Conservation (phyloP, 1,140 invertebrate species). For the Drosophila arizonae region DNA sequence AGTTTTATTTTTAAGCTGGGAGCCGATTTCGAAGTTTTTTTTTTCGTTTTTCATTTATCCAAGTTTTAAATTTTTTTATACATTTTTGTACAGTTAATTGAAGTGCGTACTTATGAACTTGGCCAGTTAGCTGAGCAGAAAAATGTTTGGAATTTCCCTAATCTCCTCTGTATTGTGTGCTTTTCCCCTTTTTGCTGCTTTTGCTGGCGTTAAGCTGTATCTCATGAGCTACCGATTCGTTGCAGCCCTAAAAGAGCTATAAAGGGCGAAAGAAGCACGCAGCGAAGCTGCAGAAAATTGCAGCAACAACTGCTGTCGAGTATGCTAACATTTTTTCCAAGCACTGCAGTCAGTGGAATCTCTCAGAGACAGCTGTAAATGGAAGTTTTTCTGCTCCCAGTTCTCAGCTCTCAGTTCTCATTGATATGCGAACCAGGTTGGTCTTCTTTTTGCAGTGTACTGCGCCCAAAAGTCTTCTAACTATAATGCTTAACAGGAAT, state of each 20-base stretch:
- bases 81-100: slow-evolving; percentile 40
- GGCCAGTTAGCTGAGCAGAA: slow-evolving; percentile 21
- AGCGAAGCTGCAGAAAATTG: not conserved
- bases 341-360: not conserved
- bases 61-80: not conserved
- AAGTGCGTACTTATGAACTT: slow-evolving; percentile 47
- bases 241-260: slow-evolving; percentile 23
- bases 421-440: slow-evolving; percentile 34
- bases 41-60: not conserved
- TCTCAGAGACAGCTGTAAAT: slow-evolving; percentile 20
- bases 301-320: slow-evolving; percentile 21
- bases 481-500: slow-evolving; percentile 19
- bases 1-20: slow-evolving; percentile 50
- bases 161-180: not conserved
- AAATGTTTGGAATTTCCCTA: slow-evolving; percentile 17
- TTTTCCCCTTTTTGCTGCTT: not conserved
- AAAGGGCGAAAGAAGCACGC: not conserved
- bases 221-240: slow-evolving; percentile 32
- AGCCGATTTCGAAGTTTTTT: slow-evolving; percentile 45
- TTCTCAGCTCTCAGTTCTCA: slow-evolving; percentile 27
- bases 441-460: slow-evolving; percentile 10
- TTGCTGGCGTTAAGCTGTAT: slow-evolving; percentile 25
- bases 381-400: slow-evolving; percentile 21
- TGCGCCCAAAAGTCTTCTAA: slow-evolving; percentile 28
- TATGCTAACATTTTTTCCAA: slow-evolving; percentile 19